Evolutionary conservation across 2,888 invertebrate genomes (phyloP).

Genomic region (Spodoptera exigua): DNA sequence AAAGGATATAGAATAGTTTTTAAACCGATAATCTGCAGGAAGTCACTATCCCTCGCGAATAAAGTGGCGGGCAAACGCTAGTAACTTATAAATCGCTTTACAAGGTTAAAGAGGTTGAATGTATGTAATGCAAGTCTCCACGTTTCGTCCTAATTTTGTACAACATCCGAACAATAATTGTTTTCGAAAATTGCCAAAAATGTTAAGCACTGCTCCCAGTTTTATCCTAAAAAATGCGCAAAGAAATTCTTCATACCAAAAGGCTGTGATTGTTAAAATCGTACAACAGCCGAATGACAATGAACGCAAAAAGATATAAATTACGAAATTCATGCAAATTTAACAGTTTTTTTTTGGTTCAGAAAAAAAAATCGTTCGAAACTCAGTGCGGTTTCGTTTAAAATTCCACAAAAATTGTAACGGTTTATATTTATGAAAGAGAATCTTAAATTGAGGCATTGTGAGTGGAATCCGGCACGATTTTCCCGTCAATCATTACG

Average conservation of each 20-base stretch:
- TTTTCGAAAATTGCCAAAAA: slow-evolving; percentile 16
- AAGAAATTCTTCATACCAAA: slow-evolving; percentile 42
- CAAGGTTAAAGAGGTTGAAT: background rate
- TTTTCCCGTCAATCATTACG: slow-evolving; percentile 59
- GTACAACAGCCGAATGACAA: slow-evolving; percentile 63
- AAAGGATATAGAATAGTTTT: no score
- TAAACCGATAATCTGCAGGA: no score
- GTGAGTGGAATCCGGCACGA: slow-evolving; percentile 58
- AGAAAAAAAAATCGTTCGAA: slow-evolving; percentile 47
- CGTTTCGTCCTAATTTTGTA: background rate
- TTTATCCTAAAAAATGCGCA: slow-evolving; percentile 20
- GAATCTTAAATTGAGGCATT: slow-evolving; percentile 74
- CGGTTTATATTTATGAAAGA: slow-evolving; percentile 65
- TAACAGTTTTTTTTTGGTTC: slow-evolving; percentile 63
- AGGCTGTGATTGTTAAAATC: slow-evolving; percentile 50
- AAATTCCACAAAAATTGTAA: slow-evolving; percentile 73
- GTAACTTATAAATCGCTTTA: slow-evolving; percentile 6
- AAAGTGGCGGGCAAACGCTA: no score
- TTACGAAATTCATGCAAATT: slow-evolving; percentile 81
- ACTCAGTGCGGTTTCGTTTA: slow-evolving; percentile 60
- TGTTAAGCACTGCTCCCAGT: slow-evolving; percentile 8
- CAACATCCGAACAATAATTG: background rate
- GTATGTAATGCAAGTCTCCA: background rate
- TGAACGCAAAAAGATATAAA: slow-evolving; percentile 68
- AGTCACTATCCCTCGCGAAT: no score